These are phyloP conservation scores for Miltochrista miniata DNA, from an alignment of 2,888 invertebrate genomes.

Conservation along the genomic window DNA sequence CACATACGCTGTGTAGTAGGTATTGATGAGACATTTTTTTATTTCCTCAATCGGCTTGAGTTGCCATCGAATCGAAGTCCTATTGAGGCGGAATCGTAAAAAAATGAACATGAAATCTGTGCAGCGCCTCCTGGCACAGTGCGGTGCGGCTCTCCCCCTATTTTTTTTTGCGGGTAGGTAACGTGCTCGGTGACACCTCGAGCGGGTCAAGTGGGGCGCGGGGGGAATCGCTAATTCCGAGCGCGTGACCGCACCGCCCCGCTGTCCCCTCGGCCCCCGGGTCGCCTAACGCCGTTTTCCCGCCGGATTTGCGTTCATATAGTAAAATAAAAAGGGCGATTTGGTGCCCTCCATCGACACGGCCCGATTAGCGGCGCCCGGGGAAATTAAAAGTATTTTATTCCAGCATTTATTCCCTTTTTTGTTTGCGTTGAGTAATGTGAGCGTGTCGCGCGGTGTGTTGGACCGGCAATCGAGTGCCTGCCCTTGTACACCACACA, in stretches of 20 bases:
- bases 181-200: slow-evolving; percentile 78
- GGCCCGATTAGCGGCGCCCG: slow-evolving; percentile 80
- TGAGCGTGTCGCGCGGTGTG: slow-evolving; percentile 51
- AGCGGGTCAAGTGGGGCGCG: slow-evolving; percentile 60
- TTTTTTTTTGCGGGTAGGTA: slow-evolving; percentile 74
- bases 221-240: slow-evolving; percentile 66
- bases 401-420: slow-evolving; percentile 78
- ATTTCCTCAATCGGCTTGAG: slow-evolving; percentile 22
- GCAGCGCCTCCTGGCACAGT: slow-evolving; percentile 43
- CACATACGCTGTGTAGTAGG: not conserved
- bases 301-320: slow-evolving; percentile 80
- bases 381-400: slow-evolving; percentile 83
- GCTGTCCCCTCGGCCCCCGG: slow-evolving; percentile 14
- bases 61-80: slow-evolving; percentile 42
- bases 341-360: slow-evolving; percentile 79
- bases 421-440: slow-evolving; percentile 76
- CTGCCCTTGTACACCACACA: slow-evolving; percentile 13
- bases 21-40: not conserved
- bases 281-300: slow-evolving; percentile 65
- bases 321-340: slow-evolving; percentile 82
- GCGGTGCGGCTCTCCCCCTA: slow-evolving; percentile 49
- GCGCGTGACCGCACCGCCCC: slow-evolving; percentile 71
- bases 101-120: slow-evolving; percentile 73
- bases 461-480: slow-evolving; percentile 29
- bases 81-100: slow-evolving; percentile 63